A percentile compares a stretch with the other conserved stretches of the same genome.
Evolutionary conservation across 2,797 vertebrate species (phyloP).

Genomic region (Crenuchus spilurus): DNA sequence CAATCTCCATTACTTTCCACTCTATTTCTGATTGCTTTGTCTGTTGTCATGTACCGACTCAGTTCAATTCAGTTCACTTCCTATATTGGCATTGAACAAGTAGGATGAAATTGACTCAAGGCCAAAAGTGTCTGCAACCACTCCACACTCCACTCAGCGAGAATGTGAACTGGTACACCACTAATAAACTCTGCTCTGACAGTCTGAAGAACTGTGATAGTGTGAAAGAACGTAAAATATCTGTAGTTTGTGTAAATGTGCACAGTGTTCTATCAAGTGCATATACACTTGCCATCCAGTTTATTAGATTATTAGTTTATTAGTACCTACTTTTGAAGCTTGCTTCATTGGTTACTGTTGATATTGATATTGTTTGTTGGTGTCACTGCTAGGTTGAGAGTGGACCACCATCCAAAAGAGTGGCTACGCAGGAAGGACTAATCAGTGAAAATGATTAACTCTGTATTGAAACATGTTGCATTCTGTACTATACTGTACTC

Average conservation of each 20-base stretch:
- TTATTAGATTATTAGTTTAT: no score
- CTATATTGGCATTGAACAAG: not conserved
- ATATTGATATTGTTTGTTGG: no score
- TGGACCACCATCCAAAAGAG: not conserved
- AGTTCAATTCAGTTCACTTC: not conserved
- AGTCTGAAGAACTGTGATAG: not conserved
- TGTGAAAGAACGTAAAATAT: constrained; percentile 8
- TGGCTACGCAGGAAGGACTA: no score
- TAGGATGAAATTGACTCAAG: constrained; percentile 1
- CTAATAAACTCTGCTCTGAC: constrained; percentile 22
- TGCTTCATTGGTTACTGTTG: no score
- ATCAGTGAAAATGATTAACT: no score
- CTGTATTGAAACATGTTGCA: no score
- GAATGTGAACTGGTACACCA: not conserved
- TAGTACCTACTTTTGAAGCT: no score
- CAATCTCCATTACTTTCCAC: not conserved
- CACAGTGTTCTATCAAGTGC: constrained; percentile 9
- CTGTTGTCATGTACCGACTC: constrained; percentile 9
- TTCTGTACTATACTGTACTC: no score
- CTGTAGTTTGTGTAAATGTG: not conserved
- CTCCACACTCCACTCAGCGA: not conserved
- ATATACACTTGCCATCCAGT: not conserved
- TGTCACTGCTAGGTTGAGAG: not conserved
- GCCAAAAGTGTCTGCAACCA: constrained; percentile 21
- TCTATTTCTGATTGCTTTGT: not conserved